phyloP scores from a whole-genome alignment of 2,797 vertebrate genomes.

The Eurystomus glaucurus region DNA sequence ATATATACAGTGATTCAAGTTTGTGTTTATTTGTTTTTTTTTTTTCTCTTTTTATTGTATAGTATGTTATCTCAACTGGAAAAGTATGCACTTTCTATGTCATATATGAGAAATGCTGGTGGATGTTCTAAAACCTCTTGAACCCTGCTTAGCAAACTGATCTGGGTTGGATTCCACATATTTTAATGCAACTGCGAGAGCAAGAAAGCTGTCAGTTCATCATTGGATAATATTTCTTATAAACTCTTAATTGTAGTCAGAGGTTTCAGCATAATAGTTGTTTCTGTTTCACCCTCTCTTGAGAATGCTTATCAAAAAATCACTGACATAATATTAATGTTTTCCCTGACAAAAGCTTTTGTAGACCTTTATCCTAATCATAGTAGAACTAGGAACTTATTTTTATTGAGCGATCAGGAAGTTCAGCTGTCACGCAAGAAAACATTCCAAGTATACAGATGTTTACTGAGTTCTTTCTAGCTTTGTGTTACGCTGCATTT shows the following conservation, averaged over 20 bases:
- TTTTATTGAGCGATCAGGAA: background rate
- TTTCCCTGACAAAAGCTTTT: background rate
- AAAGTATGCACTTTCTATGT: background rate
- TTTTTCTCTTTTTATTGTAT: background rate
- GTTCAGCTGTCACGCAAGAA: background rate
- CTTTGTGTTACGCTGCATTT: background rate
- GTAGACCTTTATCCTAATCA: background rate
- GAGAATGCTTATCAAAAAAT: constrained; percentile 16
- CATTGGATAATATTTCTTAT: background rate
- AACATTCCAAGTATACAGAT: background rate
- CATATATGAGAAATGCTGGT: background rate
- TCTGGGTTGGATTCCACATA: background rate
- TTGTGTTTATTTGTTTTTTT: background rate
- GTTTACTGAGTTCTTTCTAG: background rate
- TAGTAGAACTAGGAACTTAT: background rate
- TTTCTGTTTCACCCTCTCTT: constrained; percentile 17
- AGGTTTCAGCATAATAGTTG: constrained; percentile 1
- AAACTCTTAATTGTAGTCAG: background rate
- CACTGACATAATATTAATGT: background rate
- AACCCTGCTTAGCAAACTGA: background rate
- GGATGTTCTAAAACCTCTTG: background rate
- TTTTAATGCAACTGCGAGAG: background rate
- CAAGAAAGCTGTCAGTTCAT: background rate
- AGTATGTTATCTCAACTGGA: constrained; percentile 28
- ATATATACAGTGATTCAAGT: background rate